phyloP scores from a whole-genome alignment of 2,888 invertebrate species.

The Ophioninae sp. region DNA sequence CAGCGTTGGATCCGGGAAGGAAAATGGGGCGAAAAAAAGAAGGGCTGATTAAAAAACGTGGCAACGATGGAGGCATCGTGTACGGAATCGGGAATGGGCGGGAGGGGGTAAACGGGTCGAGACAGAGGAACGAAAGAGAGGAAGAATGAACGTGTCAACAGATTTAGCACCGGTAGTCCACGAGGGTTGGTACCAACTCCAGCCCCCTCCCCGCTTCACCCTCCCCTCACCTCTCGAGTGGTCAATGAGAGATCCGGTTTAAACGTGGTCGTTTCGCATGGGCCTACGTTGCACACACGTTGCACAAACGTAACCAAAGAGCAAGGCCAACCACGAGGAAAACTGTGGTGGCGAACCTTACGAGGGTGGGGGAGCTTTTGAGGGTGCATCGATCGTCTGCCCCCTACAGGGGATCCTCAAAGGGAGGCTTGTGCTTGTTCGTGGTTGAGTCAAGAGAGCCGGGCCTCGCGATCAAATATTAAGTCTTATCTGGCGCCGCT shows the following conservation, averaged over 20 bases:
- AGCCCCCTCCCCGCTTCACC: background rate
- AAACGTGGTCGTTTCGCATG: slow-evolving; percentile 58
- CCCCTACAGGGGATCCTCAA: slow-evolving; percentile 54
- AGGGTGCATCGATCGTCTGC: slow-evolving; percentile 66
- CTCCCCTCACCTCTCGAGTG: slow-evolving; percentile 4
- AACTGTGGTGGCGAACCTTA: slow-evolving; percentile 19
- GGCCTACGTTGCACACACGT: slow-evolving; percentile 20
- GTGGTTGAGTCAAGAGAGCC: slow-evolving; percentile 73
- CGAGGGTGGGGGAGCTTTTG: slow-evolving; percentile 8
- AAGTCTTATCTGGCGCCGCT: slow-evolving; percentile 80
- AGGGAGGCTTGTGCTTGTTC: slow-evolving; percentile 67
- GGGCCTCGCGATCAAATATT: slow-evolving; percentile 79
- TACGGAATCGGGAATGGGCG: slow-evolving; percentile 67
- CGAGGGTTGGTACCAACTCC: slow-evolving; percentile 35
- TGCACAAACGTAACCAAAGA: slow-evolving; percentile 31
- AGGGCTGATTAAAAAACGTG: slow-evolving; percentile 36
- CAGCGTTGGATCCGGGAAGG: no score
- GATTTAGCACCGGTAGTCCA: slow-evolving; percentile 71
- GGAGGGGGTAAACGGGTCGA: slow-evolving; percentile 33
- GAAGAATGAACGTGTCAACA: slow-evolving; percentile 72
- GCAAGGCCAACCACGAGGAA: slow-evolving; percentile 51
- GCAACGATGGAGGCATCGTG: slow-evolving; percentile 64
- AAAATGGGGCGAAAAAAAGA: no score
- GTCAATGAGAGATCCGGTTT: slow-evolving; percentile 54
- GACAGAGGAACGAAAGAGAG: slow-evolving; percentile 3